Evolutionary conservation across 2,797 vertebrate species (phyloP), one percentile per base, ranked within the genome.

Genomic region (Ataeniobius toweri): DNA sequence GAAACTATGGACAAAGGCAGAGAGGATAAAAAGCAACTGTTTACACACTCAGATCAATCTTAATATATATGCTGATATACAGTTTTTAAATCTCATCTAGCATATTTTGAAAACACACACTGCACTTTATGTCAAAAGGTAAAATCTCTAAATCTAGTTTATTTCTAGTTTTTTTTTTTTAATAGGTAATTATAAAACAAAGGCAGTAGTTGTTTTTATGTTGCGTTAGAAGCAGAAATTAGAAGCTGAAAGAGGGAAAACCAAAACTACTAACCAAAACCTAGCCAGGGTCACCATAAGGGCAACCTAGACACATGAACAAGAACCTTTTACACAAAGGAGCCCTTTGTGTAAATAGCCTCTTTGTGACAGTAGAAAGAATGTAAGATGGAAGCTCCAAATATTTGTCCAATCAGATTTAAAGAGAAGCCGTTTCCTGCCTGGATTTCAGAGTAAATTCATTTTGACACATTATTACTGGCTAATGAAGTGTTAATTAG

Each of bases 1-100:
- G 93, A 99, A 99, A 82, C 98, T 99, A 59, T 3, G 70, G 39
- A 58, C 20, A 77, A 26, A 74, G 7, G 53, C 26, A 83, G 13
- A 74, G 26, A 4, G 5, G 3, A 13, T 0, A 12, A 74, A 74
- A 6, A 74, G 13, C 16, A 12, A 44, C 22, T 24, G 14, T 68
- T 69, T 46, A n/a, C 26, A 12, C 24, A 46, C 0, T n/a, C 1
- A 69, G 2, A 69, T 41, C 10, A 5, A 67, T 39, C 2, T 67
- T 22, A 12, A 10, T 41, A 1, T 41, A 20, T 41, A 22, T 22
- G 63, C 14, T 20, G 14, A 51, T 18, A 51, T 48, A 48, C 9
- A 48, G 46, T 48, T 9, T 48, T 48, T 14, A 48, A 48, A 10
- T 9, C 13, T 48, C 46, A 68, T 68, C 22, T 44, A 68, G 28